A percentile compares a stretch with the other conserved stretches of the same genome.
Conservation (phyloP, 2,113 vertebrate genomes). For the Murina feae region DNA sequence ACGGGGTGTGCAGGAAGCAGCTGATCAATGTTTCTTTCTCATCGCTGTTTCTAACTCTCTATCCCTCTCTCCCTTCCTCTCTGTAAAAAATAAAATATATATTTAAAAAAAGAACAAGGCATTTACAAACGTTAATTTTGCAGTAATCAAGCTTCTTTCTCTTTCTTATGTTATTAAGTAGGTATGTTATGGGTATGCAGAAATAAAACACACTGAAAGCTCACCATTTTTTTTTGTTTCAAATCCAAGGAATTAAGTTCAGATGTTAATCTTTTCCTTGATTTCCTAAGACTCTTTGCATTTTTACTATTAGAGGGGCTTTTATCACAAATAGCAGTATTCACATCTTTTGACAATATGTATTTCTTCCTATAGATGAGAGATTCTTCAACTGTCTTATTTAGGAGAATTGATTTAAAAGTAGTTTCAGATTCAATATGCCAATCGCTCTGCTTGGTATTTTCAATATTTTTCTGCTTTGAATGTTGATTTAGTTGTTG, state of each 20-base stretch:
- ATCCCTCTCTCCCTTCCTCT: too few species aligned
- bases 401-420: conserved; percentile 71
- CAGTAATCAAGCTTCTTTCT: background rate
- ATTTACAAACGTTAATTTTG: background rate
- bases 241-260: conserved; percentile 37
- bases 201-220: conserved; percentile 20
- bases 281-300: conserved; percentile 42
- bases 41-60: too few species aligned
- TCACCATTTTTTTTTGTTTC: conserved; percentile 42
- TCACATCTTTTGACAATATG: conserved; percentile 48
- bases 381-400: conserved; percentile 67
- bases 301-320: conserved; percentile 57
- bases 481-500: background rate
- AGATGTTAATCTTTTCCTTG: conserved; percentile 57
- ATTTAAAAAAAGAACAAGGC: background rate
- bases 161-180: background rate
- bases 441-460: conserved; percentile 30
- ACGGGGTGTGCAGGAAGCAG: too few species aligned
- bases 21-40: too few species aligned
- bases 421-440: conserved; percentile 50
- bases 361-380: conserved; percentile 56
- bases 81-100: too few species aligned
- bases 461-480: conserved; percentile 47
- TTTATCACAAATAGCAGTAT: conserved; percentile 37
- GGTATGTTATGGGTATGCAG: background rate